Conservation (phyloP, 2,797 vertebrate species). For the Poeciliopsis infans region DNA sequence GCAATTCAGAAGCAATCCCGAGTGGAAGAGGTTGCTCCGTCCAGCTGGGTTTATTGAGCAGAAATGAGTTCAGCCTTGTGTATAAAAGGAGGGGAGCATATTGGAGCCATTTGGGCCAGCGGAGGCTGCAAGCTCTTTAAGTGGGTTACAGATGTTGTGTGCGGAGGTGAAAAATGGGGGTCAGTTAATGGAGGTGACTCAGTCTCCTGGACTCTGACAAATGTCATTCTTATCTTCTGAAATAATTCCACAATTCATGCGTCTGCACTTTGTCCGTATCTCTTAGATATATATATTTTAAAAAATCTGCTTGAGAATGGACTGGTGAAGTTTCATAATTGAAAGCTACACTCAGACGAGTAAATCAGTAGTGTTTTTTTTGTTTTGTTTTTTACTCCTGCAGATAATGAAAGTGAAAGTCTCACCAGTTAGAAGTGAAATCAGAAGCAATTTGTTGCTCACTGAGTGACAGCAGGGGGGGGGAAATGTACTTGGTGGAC, state of each 20-base stretch:
- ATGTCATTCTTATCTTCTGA: conserved; percentile 11
- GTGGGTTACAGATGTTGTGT: conserved; percentile 52
- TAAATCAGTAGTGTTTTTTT: neutral
- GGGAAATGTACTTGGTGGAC: neutral
- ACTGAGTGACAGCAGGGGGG: conserved; percentile 8
- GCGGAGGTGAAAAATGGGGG: conserved; percentile 41
- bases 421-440: neutral
- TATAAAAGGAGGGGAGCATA: conserved; percentile 19
- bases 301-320: neutral
- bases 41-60: neutral
- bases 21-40: conserved; percentile 2
- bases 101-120: conserved; percentile 32
- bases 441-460: neutral
- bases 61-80: neutral
- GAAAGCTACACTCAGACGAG: neutral
- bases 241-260: neutral
- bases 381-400: neutral
- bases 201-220: neutral
- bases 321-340: neutral
- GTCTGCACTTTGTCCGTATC: neutral
- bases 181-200: conserved; percentile 17
- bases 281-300: neutral
- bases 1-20: neutral
- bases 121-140: conserved; percentile 10
- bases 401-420: conserved; percentile 2